These are phyloP conservation scores for Cyclina sinensis DNA, from an alignment of 1,140 invertebrate species.

Conservation along the genomic window DNA sequence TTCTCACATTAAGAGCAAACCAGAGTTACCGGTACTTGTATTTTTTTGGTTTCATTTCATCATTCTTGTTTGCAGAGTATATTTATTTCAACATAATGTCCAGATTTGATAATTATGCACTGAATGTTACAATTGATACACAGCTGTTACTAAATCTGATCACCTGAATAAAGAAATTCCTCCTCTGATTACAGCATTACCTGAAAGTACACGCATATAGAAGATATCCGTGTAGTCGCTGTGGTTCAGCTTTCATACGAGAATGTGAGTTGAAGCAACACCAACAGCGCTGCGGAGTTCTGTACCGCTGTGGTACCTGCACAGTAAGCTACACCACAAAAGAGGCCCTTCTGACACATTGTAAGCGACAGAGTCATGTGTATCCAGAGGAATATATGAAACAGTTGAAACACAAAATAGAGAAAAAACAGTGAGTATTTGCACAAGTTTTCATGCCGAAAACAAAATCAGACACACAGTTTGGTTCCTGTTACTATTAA, in stretches of 20 bases:
- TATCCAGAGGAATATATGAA: conserved; percentile 56
- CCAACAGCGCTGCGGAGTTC: conserved; percentile 64
- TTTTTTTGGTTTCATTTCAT: too few relatives aligned
- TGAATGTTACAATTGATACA: too few relatives aligned
- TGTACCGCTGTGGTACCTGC: conserved; percentile 68
- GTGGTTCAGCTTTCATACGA: conserved; percentile 60
- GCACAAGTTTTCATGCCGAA: too few relatives aligned
- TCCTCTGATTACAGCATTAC: conserved; percentile 75
- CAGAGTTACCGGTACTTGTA: too few relatives aligned
- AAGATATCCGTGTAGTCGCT: conserved; percentile 67
- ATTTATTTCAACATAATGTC: too few relatives aligned
- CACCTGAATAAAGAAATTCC: too few relatives aligned
- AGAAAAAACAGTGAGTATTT: conserved; percentile 22
- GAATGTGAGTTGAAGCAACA: conserved; percentile 66
- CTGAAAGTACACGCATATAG: conserved; percentile 73
- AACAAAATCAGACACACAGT: too few relatives aligned
- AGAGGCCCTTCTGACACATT: conserved; percentile 70
- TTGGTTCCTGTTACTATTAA: too few relatives aligned
- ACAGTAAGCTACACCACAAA: conserved; percentile 66
- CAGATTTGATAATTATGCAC: too few relatives aligned
- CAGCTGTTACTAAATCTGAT: too few relatives aligned
- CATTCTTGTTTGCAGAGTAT: too few relatives aligned
- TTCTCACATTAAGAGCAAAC: too few relatives aligned
- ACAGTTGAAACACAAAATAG: conserved; percentile 40
- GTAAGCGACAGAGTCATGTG: conserved; percentile 68